Evolutionary conservation across 2,888 invertebrate species (phyloP), one percentile per base, ranked within the genome.

Genomic region (Stratiomys singularior): DNA sequence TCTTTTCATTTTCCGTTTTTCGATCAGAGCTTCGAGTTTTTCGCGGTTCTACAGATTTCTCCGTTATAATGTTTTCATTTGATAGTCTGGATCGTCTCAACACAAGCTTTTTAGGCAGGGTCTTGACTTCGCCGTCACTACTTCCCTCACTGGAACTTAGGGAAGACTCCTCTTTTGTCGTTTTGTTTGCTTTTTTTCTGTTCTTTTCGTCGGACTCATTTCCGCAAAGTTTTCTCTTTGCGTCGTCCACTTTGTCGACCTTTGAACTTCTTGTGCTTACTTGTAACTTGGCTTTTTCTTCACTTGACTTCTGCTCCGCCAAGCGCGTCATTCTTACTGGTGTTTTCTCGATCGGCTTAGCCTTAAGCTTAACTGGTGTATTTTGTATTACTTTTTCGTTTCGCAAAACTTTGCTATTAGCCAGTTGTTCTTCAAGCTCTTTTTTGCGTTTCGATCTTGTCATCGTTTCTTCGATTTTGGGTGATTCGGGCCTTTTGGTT

Each of bases 401-500:
- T 0, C 86, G 83, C 1, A 87, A 81, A 0, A 87, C 84, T 79
- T 87, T 87, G 74, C 86, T 85, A 76, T 86, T 86, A 76, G 87
- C 86, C 76, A 86, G 76, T 78, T 86, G 85, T 1, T 84, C 82
- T 66, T 87, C 86, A n/a, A 86, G 78, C 80, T 86, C 86, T 56
- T 84, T 83, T 79, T 86, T 86, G 0, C 83, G 83, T 81, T 85
- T 86, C 58, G 83, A 89, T 83, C 85, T 85, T 64, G 85, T 89
- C 89, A 85, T 88, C 80, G 84, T 87, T 82, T 85, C 87, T 79
- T 84, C 81, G 0, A 37, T 64, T 74, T 64, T 67, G 0, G 60
- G 58, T 0, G 60, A 3, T n/a, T 47, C 58, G 11, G 30, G 63
- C 18, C 37, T 46, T 25, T 56, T 71, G 27, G 78, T 66, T 37